phyloP scores from a whole-genome alignment of 2,113 vertebrate genomes.

The Phyllopteryx taeniolatus region DNA sequence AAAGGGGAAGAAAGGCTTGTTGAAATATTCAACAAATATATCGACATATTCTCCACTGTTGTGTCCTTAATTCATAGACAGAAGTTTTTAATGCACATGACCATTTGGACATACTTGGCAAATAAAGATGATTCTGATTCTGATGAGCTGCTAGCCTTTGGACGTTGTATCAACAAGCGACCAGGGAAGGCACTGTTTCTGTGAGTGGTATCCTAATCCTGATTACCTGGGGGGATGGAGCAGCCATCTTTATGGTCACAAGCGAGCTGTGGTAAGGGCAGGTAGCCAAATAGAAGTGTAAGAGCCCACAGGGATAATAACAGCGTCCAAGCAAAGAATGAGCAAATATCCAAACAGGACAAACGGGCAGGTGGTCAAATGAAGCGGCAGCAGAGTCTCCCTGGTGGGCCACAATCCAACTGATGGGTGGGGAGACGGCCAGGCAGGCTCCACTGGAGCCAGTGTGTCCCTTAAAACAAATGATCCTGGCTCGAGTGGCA shows the following conservation, averaged over 20 bases:
- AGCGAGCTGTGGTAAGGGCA: not conserved
- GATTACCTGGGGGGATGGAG: not conserved
- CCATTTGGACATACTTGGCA: not conserved
- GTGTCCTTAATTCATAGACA: not conserved
- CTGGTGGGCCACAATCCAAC: not conserved
- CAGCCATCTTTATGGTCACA: not conserved
- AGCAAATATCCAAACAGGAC: not conserved
- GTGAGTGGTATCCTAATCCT: not conserved
- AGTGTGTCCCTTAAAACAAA: not conserved
- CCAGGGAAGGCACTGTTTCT: not conserved
- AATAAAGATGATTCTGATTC: too few relatives aligned
- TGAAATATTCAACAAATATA: not conserved
- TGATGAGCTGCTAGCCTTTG: not conserved
- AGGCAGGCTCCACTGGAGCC: not conserved
- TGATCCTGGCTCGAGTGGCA: not conserved
- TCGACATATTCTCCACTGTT: not conserved
- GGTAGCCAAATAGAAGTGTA: not conserved
- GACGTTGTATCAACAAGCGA: not conserved
- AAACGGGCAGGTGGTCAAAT: not conserved
- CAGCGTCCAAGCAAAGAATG: not conserved
- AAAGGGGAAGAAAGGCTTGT: not conserved
- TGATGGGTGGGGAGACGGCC: not conserved
- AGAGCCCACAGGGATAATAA: not conserved
- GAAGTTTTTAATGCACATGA: not conserved
- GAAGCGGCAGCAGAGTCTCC: not conserved